phyloP scores from a whole-genome alignment of 2,797 vertebrate genomes.

The Falco cherrug region DNA sequence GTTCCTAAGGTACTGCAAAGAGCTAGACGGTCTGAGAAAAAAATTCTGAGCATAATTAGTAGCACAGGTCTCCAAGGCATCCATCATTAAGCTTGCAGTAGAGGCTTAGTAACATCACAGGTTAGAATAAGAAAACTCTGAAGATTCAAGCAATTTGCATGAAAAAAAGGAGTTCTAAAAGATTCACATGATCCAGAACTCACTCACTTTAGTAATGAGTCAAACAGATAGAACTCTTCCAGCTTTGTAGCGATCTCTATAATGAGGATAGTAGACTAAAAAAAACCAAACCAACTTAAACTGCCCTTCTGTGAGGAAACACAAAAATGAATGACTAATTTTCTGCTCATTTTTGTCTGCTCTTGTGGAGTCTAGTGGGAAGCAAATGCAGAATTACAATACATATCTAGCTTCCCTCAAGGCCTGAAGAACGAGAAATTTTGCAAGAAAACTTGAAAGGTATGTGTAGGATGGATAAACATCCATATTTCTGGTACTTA shows the following conservation, averaged over 20 bases:
- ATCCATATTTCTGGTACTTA: neutral
- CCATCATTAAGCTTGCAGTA: neutral
- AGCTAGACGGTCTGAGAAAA: neutral
- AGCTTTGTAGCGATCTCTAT: neutral
- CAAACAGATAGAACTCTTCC: neutral
- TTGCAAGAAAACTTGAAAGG: neutral
- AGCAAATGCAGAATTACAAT: neutral
- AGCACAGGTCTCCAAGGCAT: neutral
- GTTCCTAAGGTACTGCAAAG: neutral
- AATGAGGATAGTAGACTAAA: neutral
- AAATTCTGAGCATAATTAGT: neutral
- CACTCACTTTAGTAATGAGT: neutral
- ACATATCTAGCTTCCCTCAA: neutral
- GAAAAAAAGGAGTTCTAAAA: neutral
- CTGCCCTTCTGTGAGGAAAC: neutral
- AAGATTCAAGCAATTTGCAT: neutral
- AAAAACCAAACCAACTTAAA: neutral
- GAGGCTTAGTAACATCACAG: neutral
- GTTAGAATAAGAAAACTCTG: neutral
- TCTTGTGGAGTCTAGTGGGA: neutral
- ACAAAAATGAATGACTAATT: neutral
- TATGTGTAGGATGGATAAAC: neutral
- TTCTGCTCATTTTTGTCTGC: neutral
- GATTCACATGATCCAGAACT: neutral
- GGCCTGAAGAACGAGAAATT: neutral